A percentile compares a stretch with the other conserved stretches of the same genome.
Conservation (phyloP, 64 coral and sea anemone genomes). For the Montipora cactus region DNA sequence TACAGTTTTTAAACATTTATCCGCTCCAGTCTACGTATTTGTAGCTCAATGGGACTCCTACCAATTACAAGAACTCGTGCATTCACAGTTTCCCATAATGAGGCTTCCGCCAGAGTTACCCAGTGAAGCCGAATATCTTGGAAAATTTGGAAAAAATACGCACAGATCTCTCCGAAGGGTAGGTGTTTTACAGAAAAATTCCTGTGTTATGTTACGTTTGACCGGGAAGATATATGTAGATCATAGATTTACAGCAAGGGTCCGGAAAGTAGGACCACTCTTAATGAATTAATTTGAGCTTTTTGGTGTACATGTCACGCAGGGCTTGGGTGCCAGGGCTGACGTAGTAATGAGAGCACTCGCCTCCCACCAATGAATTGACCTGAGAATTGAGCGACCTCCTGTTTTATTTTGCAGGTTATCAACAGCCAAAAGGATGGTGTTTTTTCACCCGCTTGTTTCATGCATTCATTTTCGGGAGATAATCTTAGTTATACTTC, state of each 20-base stretch:
- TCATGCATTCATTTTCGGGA: constrained; percentile 93
- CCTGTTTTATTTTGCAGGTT: constrained; percentile 53
- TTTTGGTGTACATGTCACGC: no score
- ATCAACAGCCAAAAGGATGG: constrained; percentile 82
- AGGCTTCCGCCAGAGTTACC: constrained; percentile 81
- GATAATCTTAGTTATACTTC: constrained; percentile 68
- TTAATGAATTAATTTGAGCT: no score
- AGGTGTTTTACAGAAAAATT: background rate
- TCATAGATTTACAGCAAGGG: background rate
- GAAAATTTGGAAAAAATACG: constrained; percentile 96
- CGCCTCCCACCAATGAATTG: no score
- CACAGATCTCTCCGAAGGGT: constrained; percentile 93
- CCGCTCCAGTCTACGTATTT: constrained; percentile 93
- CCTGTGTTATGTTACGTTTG: no score
- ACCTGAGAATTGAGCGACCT: background rate
- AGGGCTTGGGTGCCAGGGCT: no score
- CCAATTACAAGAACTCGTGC: constrained; percentile 85
- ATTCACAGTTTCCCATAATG: constrained; percentile 77
- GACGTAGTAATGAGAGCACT: no score
- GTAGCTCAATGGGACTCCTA: constrained; percentile 99
- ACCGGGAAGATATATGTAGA: background rate
- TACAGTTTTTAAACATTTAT: constrained; percentile 85
- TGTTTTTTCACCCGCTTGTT: constrained; percentile 97
- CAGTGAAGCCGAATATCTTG: constrained; percentile 90
- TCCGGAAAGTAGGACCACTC: no score